phyloP scores from a whole-genome alignment of 2,113 vertebrate species.

The Amphiprion percula region DNA sequence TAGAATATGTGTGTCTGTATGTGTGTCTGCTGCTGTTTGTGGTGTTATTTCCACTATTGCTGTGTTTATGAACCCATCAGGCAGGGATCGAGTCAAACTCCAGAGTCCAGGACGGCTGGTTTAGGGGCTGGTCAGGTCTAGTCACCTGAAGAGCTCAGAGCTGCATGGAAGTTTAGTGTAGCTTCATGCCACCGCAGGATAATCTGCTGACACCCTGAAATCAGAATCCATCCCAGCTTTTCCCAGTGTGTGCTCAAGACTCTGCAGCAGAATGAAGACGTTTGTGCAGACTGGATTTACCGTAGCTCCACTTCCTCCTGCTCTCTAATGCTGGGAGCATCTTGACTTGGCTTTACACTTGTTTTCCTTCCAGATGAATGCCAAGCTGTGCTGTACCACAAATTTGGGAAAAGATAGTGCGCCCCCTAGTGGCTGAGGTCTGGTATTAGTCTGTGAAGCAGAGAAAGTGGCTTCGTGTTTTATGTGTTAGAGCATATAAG shows the following conservation, averaged over 20 bases:
- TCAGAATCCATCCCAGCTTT: neutral
- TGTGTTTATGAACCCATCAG: conserved; percentile 20
- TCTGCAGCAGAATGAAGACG: conserved; percentile 44
- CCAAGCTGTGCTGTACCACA: conserved; percentile 24
- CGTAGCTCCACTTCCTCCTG: conserved; percentile 8
- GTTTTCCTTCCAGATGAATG: conserved; percentile 20
- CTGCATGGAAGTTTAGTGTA: conserved; percentile 13
- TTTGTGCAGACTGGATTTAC: conserved; percentile 43
- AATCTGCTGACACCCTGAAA: conserved; percentile 30
- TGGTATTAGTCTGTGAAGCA: neutral
- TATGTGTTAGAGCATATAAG: neutral
- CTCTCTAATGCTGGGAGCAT: conserved; percentile 26
- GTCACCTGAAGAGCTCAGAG: neutral
- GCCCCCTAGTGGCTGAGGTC: conserved; percentile 52
- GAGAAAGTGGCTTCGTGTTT: conserved; percentile 1
- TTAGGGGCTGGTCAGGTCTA: neutral
- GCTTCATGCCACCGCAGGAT: conserved; percentile 10
- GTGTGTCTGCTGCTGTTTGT: conserved; percentile 40
- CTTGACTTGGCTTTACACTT: conserved; percentile 36
- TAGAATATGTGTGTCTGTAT: conserved; percentile 37
- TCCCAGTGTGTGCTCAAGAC: conserved; percentile 8
- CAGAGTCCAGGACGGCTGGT: neutral
- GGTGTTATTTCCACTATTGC: conserved; percentile 35
- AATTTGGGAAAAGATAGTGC: conserved; percentile 36
- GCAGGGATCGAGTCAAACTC: conserved; percentile 32